These are phyloP conservation scores for Scleropages formosus DNA, from an alignment of 2,797 vertebrate genomes.

Conservation along the genomic window DNA sequence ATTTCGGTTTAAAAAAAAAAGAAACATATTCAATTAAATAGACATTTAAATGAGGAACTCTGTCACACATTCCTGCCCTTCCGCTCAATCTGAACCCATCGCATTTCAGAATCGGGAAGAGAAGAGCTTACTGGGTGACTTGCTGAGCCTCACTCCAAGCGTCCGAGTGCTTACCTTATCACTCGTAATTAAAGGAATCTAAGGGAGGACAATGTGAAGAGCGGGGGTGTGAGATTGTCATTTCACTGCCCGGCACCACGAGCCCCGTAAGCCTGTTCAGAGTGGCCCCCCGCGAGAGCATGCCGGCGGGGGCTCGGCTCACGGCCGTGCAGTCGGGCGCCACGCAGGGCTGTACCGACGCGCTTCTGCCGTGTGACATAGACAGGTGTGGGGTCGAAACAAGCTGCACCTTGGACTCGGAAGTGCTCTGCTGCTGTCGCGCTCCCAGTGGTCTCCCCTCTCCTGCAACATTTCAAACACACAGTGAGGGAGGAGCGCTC, in stretches of 20 bases:
- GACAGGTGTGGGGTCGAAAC: conserved; percentile 27
- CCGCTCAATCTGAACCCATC: neutral
- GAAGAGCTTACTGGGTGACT: neutral
- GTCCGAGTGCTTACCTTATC: neutral
- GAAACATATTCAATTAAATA: conserved; percentile 9
- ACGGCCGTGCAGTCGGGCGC: conserved; percentile 26
- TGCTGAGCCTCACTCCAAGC: neutral
- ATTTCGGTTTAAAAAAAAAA: neutral
- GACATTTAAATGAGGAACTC: conserved; percentile 4
- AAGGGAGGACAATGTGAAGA: neutral
- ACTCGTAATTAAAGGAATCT: neutral
- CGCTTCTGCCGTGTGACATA: conserved; percentile 23
- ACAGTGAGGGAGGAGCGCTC: conserved; percentile 26
- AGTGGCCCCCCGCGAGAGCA: neutral
- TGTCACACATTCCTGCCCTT: neutral
- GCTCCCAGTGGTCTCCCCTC: conserved; percentile 28
- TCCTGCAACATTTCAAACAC: conserved; percentile 36
- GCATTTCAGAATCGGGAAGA: neutral
- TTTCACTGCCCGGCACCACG: neutral
- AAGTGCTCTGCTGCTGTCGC: conserved; percentile 31
- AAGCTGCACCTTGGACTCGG: conserved; percentile 31
- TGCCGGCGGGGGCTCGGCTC: conserved; percentile 18
- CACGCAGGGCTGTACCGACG: conserved; percentile 28
- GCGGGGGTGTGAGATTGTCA: neutral
- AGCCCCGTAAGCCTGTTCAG: neutral